A percentile compares a stretch with the other conserved stretches of the same genome.
phyloP scores from a whole-genome alignment of 2,113 vertebrate species.

The Cryptotis parvus region DNA sequence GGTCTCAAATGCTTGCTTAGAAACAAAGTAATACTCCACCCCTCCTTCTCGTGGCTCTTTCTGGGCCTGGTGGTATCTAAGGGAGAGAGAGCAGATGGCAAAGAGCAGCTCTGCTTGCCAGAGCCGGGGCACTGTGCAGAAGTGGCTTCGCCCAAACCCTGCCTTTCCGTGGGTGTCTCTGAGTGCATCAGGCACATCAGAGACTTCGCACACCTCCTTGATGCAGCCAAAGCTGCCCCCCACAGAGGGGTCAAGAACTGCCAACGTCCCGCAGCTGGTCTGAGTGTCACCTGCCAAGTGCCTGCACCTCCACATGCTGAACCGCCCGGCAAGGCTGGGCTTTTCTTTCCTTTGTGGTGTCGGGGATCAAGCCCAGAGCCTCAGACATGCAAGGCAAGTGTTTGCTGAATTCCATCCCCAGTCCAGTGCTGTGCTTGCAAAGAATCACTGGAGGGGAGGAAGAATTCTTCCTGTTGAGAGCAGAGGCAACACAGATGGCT shows the following conservation, averaged over 20 bases:
- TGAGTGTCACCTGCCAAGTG: not conserved
- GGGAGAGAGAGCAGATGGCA: slow-evolving; percentile 70
- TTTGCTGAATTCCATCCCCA: too few relatives aligned
- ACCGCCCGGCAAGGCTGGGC: too few relatives aligned
- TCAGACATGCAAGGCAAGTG: too few relatives aligned
- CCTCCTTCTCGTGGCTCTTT: slow-evolving; percentile 94
- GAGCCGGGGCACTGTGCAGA: rapidly evolving
- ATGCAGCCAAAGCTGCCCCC: not conserved
- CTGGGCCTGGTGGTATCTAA: slow-evolving; percentile 94
- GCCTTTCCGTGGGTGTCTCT: rapidly evolving
- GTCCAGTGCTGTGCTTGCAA: not conserved
- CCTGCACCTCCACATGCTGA: not conserved
- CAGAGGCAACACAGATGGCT: not conserved
- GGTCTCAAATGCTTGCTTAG: slow-evolving; percentile 93
- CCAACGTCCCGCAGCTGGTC: not conserved
- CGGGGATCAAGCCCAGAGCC: too few relatives aligned
- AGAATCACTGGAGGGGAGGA: not conserved
- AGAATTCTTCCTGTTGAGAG: not conserved
- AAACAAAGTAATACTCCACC: slow-evolving; percentile 96
- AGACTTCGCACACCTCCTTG: not conserved
- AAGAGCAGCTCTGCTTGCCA: too few relatives aligned
- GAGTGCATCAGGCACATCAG: not conserved
- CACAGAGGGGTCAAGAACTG: not conserved
- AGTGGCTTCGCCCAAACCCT: not conserved
- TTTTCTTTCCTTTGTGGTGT: too few relatives aligned